Base-by-base conservation (phyloP, 2,113 vertebrate species). In the Sturnus vulgaris region DNA sequence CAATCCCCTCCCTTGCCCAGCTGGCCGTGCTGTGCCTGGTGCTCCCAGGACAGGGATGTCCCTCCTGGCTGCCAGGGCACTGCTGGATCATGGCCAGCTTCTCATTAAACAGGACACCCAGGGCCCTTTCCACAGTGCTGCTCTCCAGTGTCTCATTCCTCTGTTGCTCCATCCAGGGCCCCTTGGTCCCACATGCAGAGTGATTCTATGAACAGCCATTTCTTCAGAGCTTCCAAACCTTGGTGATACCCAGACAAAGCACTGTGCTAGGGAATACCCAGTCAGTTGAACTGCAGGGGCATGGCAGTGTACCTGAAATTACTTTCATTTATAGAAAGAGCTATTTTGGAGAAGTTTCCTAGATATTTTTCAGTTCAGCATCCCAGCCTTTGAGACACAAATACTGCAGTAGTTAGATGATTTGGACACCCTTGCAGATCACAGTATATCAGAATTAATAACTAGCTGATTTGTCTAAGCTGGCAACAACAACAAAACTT, bases 91-190 rank as follows among this genome's bases (percentile, higher is more conserved):
- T 7, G 8, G 23, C 3, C 64, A 61, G 2, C 10, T 15, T 40
- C 42, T 3, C 50, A 49, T 3, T 0, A 1, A 79, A 2, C 30
- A 35, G 49, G 21, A 10, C 15, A 8, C 17, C 7, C 50, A 57
- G 27, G 25, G 4, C 31, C 12, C 52, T 50, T 72, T 28, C 33
- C 19, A 27, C 3, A 5, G 18, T 9, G 15, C 22, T 72, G 42
- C 44, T 65, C 4, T 65, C 37, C 22, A 50, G 2, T 3, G 10
- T 3, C 42, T 49, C 22, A 4, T 28, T 65, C 18, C 52, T 25
- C 17, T 42, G 68, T 44, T 2, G 5, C 15, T 81, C 28, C 33
- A 50, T 5, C 27, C 42, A 28, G 50, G 33, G 18, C 23, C 23
- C 21, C 22, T 44, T 3, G 0, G n/a, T 39, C 19, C 28, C 68